Percentiles rank a stretch among this genome's conserved stretches.
Evolutionary conservation across 2,797 vertebrate genomes (phyloP).

Genomic region (Karalla daura): DNA sequence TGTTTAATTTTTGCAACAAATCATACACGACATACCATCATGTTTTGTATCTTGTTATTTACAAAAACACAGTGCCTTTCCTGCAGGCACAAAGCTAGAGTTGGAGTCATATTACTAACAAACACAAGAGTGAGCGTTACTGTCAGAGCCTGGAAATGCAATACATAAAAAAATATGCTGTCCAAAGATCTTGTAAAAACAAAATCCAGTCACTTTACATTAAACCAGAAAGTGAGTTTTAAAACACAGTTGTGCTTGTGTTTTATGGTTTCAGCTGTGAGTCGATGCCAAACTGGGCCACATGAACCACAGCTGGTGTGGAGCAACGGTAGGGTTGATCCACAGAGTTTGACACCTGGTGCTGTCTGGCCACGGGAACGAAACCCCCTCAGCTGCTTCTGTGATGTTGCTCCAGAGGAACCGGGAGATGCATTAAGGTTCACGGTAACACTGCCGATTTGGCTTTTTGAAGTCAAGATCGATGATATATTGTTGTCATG

Average conservation of each 20-base stretch:
- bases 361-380: constrained; percentile 55
- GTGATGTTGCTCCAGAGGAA: constrained; percentile 56
- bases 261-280: constrained; percentile 68
- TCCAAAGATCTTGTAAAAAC: neutral
- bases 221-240: constrained; percentile 21
- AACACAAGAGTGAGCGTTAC: constrained; percentile 25
- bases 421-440: constrained; percentile 37
- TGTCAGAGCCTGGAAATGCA: neutral
- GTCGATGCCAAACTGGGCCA: constrained; percentile 38
- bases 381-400: constrained; percentile 66
- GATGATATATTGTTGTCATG: constrained; percentile 52
- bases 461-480: constrained; percentile 55
- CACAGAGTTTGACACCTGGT: constrained; percentile 63
- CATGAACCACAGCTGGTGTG: constrained; percentile 62
- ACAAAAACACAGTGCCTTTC: neutral
- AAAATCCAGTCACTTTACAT: constrained; percentile 13
- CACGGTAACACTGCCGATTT: constrained; percentile 38
- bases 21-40: neutral
- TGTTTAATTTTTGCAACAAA: constrained; percentile 13
- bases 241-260: constrained; percentile 42
- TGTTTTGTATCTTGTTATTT: neutral
- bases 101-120: constrained; percentile 13
- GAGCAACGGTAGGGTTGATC: constrained; percentile 30
- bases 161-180: neutral
- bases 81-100: constrained; percentile 2